These are phyloP conservation scores for Malacoraja senta DNA, from an alignment of 2,797 vertebrate species.

Conservation along the genomic window DNA sequence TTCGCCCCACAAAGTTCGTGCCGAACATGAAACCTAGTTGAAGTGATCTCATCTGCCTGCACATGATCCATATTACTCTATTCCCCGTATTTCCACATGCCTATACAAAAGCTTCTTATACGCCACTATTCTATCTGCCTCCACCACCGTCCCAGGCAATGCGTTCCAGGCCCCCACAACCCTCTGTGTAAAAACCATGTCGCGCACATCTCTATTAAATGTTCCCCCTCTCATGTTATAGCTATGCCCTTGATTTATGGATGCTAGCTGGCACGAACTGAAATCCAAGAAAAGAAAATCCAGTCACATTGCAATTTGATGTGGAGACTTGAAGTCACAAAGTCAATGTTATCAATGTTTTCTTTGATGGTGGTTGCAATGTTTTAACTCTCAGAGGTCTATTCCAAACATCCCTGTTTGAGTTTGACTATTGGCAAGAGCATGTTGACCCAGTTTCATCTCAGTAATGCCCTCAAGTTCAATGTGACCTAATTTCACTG, in stretches of 20 bases:
- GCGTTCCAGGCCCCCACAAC: too few species aligned
- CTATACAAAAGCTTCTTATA: too few species aligned
- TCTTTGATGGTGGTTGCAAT: not conserved
- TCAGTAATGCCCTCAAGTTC: not conserved
- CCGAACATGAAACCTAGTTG: too few species aligned
- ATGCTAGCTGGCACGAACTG: not conserved
- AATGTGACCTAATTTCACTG: not conserved
- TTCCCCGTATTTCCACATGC: too few species aligned
- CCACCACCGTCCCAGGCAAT: too few species aligned
- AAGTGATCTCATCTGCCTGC: too few species aligned
- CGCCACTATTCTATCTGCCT: too few species aligned
- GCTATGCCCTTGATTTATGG: not conserved
- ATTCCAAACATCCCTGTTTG: not conserved
- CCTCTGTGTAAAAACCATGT: too few species aligned
- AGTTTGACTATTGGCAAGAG: not conserved
- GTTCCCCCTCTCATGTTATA: too few species aligned
- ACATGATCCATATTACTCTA: too few species aligned
- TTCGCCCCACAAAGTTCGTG: too few species aligned
- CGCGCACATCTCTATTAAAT: too few species aligned
- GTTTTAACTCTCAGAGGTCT: not conserved
- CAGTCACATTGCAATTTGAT: not conserved
- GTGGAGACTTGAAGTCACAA: not conserved
- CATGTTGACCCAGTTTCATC: not conserved
- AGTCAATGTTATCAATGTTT: not conserved
- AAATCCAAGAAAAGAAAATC: not conserved